Evolutionary conservation across 1,140 invertebrate genomes (phyloP).

Genomic region (Drosophila triauraria): DNA sequence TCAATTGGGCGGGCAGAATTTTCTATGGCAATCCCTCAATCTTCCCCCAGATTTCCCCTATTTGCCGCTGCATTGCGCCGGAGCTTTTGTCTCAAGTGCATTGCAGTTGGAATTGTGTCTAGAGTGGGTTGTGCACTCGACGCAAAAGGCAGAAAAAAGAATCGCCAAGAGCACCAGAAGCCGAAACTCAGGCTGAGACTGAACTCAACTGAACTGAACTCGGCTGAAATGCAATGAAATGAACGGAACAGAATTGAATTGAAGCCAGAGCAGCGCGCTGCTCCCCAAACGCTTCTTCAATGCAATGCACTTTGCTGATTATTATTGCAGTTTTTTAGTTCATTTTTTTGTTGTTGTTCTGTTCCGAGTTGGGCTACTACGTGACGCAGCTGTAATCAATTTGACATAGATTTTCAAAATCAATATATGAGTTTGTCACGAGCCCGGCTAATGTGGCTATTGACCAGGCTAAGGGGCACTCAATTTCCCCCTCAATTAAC

Average conservation of each 20-base stretch:
- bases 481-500: conserved; percentile 29
- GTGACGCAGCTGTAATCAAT: conserved; percentile 67
- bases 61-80: conserved; percentile 42
- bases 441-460: conserved; percentile 24
- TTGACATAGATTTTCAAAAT: conserved; percentile 78
- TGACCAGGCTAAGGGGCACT: conserved; percentile 21
- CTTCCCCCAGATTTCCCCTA: conserved; percentile 11
- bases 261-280: conserved; percentile 6
- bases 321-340: conserved; percentile 52
- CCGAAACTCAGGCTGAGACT: conserved; percentile 30
- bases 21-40: conserved; percentile 23
- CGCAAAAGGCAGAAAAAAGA: conserved; percentile 15
- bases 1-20: conserved; percentile 28
- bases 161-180: conserved; percentile 10
- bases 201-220: conserved; percentile 19
- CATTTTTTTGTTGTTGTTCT: conserved; percentile 14
- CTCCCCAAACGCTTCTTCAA: conserved; percentile 31
- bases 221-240: conserved; percentile 30
- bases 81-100: conserved; percentile 67
- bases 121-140: conserved; percentile 49
- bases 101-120: conserved; percentile 71
- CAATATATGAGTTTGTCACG: conserved; percentile 61
- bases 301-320: conserved; percentile 76
- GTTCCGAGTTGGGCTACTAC: conserved; percentile 15
- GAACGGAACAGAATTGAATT: conserved; percentile 21